Evolutionary conservation across 2,888 invertebrate species (phyloP), one percentile per base, ranked within the genome.

Genomic region (Eupithecia dodoneata): DNA sequence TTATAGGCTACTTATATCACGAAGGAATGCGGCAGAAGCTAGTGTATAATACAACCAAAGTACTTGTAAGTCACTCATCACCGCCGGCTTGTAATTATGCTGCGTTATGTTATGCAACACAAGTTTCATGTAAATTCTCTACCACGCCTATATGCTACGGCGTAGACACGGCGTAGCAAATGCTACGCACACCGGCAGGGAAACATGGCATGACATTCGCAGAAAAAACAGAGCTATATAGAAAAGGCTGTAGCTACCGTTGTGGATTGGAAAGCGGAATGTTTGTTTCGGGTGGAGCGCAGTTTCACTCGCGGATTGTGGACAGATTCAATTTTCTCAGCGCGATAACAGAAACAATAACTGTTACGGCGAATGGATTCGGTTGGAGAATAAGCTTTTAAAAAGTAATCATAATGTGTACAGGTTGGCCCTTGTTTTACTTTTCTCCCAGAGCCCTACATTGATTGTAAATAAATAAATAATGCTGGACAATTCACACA

Each of bases 241-340:
- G 9, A 45, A 30, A 70, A 30, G 10, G 18, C 70, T 18, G n/a
- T 70, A 47, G 67, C 18, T 18, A n/a, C 70, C 6, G 47, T 30
- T 70, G 47, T 49, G 76, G 72, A 76, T 82, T 80, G 81, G 80
- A 80, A 79, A 82, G 74, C 80, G 73, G 70, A 77, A 77, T 79
- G 80, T 80, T 80, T 83, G 81, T 81, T 91, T 90, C 89, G 85
- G 87, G 88, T 42, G n/a, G 76, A 84, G 87, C 86, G 82, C 82
- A 86, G 86, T 87, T 88, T 87, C 88, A 87, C 85, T 88, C 82
- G 86, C 88, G 92, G 92, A 91, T 92, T 93, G 93, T 91, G 91
- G 92, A 92, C 92, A 90, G 91, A 94, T 94, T 93, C 94, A 94
- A 94, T 94, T 94, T 93, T 91, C 91, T 88, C 90, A 83, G 84